Conservation (phyloP, 2,888 invertebrate species). For the Orthonychiurus folsomi region DNA sequence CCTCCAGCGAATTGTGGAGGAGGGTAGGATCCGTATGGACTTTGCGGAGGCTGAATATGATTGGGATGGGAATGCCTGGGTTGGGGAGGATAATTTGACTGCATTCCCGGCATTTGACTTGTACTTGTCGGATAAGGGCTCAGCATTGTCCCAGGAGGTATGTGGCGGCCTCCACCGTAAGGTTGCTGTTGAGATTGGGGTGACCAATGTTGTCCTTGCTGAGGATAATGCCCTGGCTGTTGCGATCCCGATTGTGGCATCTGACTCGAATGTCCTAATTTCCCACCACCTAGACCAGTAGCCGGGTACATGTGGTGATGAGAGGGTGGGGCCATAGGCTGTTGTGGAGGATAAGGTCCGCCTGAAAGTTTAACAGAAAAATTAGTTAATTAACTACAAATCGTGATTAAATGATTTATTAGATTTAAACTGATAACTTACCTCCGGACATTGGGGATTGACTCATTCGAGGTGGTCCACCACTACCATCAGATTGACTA, state of each 20-base stretch:
- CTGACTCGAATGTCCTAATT: slow-evolving; percentile 47
- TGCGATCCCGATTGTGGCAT: slow-evolving; percentile 43
- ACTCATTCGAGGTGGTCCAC: slow-evolving; percentile 57
- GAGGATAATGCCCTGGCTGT: slow-evolving; percentile 40
- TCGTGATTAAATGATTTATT: no score
- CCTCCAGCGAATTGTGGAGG: slow-evolving; percentile 30
- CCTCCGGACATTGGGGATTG: slow-evolving; percentile 59
- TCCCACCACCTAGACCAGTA: slow-evolving; percentile 51
- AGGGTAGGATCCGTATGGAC: slow-evolving; percentile 29
- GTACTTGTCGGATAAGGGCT: slow-evolving; percentile 33
- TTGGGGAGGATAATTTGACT: slow-evolving; percentile 27
- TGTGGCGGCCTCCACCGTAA: slow-evolving; percentile 27
- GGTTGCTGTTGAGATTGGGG: slow-evolving; percentile 44
- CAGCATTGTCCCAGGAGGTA: slow-evolving; percentile 29
- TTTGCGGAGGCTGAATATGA: slow-evolving; percentile 29
- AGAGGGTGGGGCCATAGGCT: slow-evolving; percentile 53
- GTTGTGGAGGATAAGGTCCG: slow-evolving; percentile 43
- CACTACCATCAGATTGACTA: slow-evolving; percentile 55
- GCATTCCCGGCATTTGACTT: slow-evolving; percentile 29
- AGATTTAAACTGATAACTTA: slow-evolving; percentile 13
- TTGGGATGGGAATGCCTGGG: slow-evolving; percentile 30
- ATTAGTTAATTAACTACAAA: slow-evolving; percentile 13
- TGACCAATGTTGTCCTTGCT: slow-evolving; percentile 49
- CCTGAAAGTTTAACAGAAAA: slow-evolving; percentile 17
- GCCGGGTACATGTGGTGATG: slow-evolving; percentile 47